Evolutionary conservation across 2,888 invertebrate genomes (phyloP), one percentile per base, ranked within the genome.

Genomic region (Pomacea canaliculata): DNA sequence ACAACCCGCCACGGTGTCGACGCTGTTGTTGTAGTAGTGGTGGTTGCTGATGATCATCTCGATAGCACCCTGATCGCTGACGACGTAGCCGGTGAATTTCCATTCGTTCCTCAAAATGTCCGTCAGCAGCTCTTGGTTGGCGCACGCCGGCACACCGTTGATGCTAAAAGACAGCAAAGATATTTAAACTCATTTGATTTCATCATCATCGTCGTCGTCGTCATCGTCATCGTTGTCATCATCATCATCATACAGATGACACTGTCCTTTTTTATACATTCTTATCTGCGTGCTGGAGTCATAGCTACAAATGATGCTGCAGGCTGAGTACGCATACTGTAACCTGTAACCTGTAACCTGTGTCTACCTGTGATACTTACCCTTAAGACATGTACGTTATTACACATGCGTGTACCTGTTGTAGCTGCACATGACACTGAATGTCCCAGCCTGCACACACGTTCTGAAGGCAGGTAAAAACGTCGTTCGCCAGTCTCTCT

Each of bases 61-160:
- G 10, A 90, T 83, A 16, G 90, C 90, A 27, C 84, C 87, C 70
- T 86, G 84, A 73, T 90, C 90, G 77, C 89, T 89, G 75, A 89
- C 84, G 7, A 89, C 85, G 70, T 87, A 89, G 13, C 90, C 90
- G 23, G 78, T 83, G 79, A 89, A 90, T 23, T 85, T 85, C 88
- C 89, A 89, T 66, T 86, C 85, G 10, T 76, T 77, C 8, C 90
- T 80, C 9, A 89, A 78, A 49, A 89, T 85, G 59, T 88, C 86
- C 8, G 88, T 88, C 71, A 89, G 76, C 8, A 89, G 83, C 46
- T 81, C 67, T 62, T 83, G 82, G 80, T 89, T 87, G 68, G 86
- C 88, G 81, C 89, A 89, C 0, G 89, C 85, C 19, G 89, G 89
- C 4, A 89, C 80, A n/a, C 90, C 90, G 80, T 89, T 89, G 8